Evolutionary conservation across 2,797 vertebrate species (phyloP).

Genomic region (Miichthys miiuy): DNA sequence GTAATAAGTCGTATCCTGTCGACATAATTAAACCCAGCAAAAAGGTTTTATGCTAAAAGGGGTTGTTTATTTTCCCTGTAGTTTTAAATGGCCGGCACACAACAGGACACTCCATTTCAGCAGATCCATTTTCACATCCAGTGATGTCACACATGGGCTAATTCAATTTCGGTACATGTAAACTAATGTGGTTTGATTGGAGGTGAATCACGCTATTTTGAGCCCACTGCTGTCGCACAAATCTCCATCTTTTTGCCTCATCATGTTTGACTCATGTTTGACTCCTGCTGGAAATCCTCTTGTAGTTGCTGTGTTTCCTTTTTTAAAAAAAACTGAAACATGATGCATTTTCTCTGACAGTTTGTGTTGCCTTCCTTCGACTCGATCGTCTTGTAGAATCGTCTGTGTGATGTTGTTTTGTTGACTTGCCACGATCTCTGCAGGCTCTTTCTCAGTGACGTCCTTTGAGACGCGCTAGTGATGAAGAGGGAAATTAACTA

Average conservation of each 20-base stretch:
- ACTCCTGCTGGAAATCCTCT: background rate
- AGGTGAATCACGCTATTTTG: background rate
- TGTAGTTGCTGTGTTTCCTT: background rate
- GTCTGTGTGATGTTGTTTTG: background rate
- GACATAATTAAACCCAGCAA: background rate
- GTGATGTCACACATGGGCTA: background rate
- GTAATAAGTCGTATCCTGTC: background rate
- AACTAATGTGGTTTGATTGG: background rate
- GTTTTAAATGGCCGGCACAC: background rate
- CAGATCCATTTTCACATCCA: background rate
- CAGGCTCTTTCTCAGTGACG: background rate
- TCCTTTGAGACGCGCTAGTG: background rate
- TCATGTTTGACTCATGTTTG: background rate
- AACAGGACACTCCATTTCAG: background rate
- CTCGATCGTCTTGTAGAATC: background rate
- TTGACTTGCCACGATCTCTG: slow-evolving; percentile 2
- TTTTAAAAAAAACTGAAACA: too few species aligned
- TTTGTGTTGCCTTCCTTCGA: background rate
- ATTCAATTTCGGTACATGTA: background rate
- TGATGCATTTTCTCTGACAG: background rate
- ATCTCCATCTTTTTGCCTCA: background rate
- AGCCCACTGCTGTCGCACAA: background rate
- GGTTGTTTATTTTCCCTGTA: background rate
- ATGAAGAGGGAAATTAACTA: slow-evolving; percentile 27
- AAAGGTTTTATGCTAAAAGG: background rate